Conservation (phyloP, 1,140 invertebrate genomes). For the Propsilocerus akamusi region DNA sequence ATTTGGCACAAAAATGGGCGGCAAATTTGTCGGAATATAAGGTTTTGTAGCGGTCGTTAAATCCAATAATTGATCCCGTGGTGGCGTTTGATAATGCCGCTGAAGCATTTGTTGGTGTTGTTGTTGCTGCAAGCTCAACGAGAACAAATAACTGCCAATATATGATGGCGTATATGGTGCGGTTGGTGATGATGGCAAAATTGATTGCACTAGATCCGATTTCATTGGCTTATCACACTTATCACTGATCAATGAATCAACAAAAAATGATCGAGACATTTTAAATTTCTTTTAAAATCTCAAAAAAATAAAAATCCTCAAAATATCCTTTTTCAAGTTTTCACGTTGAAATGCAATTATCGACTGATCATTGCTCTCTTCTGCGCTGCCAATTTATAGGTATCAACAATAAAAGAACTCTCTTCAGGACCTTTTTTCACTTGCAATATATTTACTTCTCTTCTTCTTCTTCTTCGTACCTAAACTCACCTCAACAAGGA, state of each 20-base stretch:
- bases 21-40: background rate
- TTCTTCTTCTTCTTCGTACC: background rate
- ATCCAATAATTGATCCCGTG: constrained; percentile 18
- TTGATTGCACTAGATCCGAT: constrained; percentile 21
- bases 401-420: background rate
- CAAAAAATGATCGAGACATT: constrained; percentile 57
- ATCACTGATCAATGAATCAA: constrained; percentile 52
- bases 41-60: background rate
- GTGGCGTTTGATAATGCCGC: constrained; percentile 23
- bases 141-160: constrained; percentile 38
- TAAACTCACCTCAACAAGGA: background rate
- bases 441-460: background rate
- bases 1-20: background rate
- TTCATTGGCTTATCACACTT: constrained; percentile 29
- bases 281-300: constrained; percentile 10
- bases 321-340: background rate
- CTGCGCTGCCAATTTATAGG: background rate
- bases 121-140: constrained; percentile 35
- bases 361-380: background rate
- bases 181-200: constrained; percentile 20
- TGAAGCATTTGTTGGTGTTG: constrained; percentile 29
- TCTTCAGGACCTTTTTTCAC: background rate
- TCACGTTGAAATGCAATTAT: background rate
- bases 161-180: constrained; percentile 34
- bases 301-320: background rate